Percentiles rank a stretch among this genome's conserved stretches.
phyloP scores from a whole-genome alignment of 2,113 vertebrate species.

The Acanthisitta chloris region DNA sequence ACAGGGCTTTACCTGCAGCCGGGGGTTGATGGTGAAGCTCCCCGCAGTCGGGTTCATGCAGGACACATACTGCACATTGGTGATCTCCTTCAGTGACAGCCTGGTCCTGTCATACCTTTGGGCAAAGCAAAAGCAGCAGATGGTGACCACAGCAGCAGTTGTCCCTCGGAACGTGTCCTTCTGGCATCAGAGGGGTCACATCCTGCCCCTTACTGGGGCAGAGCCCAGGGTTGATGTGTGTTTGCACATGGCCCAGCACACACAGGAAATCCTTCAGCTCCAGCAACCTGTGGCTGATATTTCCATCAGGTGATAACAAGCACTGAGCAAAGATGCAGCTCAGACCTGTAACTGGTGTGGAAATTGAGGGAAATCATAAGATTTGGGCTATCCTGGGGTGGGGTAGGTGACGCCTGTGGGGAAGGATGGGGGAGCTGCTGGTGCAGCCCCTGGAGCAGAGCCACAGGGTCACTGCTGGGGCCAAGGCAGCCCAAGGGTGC shows the following conservation, averaged over 20 bases:
- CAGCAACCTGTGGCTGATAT: not conserved
- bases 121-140: not conserved
- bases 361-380: not conserved
- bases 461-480: no score
- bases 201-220: not conserved
- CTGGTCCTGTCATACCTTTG: slow-evolving; percentile 92
- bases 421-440: not conserved
- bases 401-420: no score
- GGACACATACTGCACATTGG: slow-evolving; percentile 89
- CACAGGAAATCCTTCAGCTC: not conserved
- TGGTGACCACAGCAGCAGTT: not conserved
- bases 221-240: not conserved
- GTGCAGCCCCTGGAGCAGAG: not conserved
- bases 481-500: not conserved
- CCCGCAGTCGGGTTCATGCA: slow-evolving; percentile 96
- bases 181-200: not conserved
- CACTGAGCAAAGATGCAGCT: not conserved
- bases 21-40: slow-evolving; percentile 96
- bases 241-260: not conserved
- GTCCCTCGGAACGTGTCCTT: rapidly evolving
- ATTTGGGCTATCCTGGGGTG: not conserved
- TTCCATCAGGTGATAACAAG: not conserved
- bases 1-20: slow-evolving; percentile 84
- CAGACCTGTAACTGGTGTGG: not conserved
- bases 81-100: slow-evolving; percentile 89